Evolutionary conservation across 2,797 vertebrate genomes (phyloP).

Genomic region (Karalla daura): DNA sequence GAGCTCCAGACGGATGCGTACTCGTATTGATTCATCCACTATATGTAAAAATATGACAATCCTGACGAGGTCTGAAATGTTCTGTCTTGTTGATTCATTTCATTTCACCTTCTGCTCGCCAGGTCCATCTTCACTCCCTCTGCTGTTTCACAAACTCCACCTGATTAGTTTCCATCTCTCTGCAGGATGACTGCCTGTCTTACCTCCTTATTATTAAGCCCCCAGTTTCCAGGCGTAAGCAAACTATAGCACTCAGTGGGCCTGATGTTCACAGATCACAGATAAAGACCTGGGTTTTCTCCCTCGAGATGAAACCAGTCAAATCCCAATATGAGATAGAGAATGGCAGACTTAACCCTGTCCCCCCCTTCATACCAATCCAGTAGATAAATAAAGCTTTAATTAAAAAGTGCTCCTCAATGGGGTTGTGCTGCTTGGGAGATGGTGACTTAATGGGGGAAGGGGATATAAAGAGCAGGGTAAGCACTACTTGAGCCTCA

Average conservation of each 20-base stretch:
- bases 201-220: slow-evolving; percentile 56
- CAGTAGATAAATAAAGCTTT: slow-evolving; percentile 81
- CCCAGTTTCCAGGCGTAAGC: slow-evolving; percentile 43
- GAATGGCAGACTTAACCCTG: slow-evolving; percentile 63
- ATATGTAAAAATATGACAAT: slow-evolving; percentile 33
- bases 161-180: slow-evolving; percentile 59
- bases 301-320: slow-evolving; percentile 57
- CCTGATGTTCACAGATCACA: slow-evolving; percentile 56
- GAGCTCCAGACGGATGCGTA: slow-evolving; percentile 33
- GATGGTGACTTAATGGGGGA: slow-evolving; percentile 35
- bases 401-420: slow-evolving; percentile 73
- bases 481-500: slow-evolving; percentile 62
- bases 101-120: slow-evolving; percentile 33
- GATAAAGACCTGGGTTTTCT: slow-evolving; percentile 63
- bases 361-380: slow-evolving; percentile 68
- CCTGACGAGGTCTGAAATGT: slow-evolving; percentile 47
- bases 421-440: slow-evolving; percentile 51
- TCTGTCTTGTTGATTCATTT: slow-evolving; percentile 57
- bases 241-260: slow-evolving; percentile 52
- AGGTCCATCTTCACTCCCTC: slow-evolving; percentile 25
- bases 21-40: slow-evolving; percentile 50
- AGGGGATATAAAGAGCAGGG: slow-evolving; percentile 45
- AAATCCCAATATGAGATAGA: slow-evolving; percentile 72
- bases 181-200: slow-evolving; percentile 47
- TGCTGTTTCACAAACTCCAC: slow-evolving; percentile 45